Evolutionary conservation across 2,888 invertebrate species (phyloP).

Genomic region (Sepioteuthis lessoniana): DNA sequence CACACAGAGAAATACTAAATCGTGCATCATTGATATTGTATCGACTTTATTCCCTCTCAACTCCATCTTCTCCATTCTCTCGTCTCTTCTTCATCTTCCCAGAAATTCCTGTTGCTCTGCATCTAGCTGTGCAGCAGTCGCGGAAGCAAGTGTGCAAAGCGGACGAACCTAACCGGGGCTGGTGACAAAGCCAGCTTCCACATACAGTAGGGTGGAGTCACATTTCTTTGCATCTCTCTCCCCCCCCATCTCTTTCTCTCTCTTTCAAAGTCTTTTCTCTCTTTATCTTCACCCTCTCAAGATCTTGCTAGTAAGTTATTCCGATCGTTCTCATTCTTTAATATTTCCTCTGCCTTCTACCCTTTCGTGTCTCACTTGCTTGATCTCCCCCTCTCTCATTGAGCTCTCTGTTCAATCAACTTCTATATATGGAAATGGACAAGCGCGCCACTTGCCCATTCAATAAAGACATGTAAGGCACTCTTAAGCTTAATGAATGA

Average conservation of each 20-base stretch:
- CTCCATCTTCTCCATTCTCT: background rate
- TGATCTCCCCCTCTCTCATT: background rate
- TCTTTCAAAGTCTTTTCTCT: background rate
- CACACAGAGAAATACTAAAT: background rate
- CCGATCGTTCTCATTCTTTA: background rate
- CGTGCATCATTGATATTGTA: slow-evolving; percentile 6
- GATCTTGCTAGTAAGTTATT: background rate
- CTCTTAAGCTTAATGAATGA: slow-evolving; percentile 1
- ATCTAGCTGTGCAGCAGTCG: background rate
- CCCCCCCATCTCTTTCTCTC: background rate
- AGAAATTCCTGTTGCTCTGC: background rate
- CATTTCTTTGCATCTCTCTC: background rate
- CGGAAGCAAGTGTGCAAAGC: background rate
- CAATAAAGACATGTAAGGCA: background rate
- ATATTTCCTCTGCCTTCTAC: background rate
- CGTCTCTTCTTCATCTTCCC: background rate
- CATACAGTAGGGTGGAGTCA: background rate
- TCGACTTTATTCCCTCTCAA: background rate
- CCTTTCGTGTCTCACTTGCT: background rate
- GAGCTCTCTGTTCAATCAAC: background rate
- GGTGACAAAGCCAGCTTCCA: background rate
- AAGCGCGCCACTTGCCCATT: slow-evolving; percentile 23
- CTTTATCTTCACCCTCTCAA: background rate
- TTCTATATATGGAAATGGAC: slow-evolving; percentile 33
- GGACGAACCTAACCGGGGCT: slow-evolving; percentile 2